A percentile compares a stretch with the other conserved stretches of the same genome.
Evolutionary conservation across 2,888 invertebrate genomes (phyloP).

Genomic region (Lamellibrachia columna): DNA sequence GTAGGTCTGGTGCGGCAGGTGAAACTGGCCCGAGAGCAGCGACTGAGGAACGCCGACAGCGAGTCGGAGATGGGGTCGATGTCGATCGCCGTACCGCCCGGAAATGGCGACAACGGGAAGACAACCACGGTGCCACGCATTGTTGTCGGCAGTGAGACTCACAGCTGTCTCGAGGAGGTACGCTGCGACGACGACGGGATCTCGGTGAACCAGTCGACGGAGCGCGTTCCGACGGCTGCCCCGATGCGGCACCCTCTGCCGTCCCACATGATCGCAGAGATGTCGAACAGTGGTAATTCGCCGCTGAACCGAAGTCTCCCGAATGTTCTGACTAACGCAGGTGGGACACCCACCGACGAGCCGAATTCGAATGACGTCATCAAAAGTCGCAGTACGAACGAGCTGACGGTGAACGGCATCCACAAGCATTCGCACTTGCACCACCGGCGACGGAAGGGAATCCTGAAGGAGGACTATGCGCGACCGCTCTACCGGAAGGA

Average conservation of each 20-base stretch:
- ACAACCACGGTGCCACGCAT: not conserved
- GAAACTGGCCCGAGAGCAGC: constrained; percentile 54
- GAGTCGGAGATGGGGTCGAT: constrained; percentile 55
- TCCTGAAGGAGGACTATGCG: constrained; percentile 54
- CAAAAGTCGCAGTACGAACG: constrained; percentile 18
- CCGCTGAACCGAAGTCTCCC: constrained; percentile 6
- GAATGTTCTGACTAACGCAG: not conserved
- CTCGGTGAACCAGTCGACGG: not conserved
- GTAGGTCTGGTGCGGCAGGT: too few species aligned
- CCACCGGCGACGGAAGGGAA: constrained; percentile 29
- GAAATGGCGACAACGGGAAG: not conserved
- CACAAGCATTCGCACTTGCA: not conserved
- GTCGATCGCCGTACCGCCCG: constrained; percentile 32
- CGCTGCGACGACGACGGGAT: not conserved
- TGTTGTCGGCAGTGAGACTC: not conserved
- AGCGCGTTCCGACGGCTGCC: not conserved
- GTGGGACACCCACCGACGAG: not conserved
- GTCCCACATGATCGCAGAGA: not conserved
- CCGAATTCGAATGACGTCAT: not conserved
- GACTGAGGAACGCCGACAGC: constrained; percentile 53
- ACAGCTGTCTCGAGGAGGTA: not conserved
- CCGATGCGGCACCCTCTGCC: not conserved
- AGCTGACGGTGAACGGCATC: not conserved
- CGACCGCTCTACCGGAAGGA: constrained; percentile 93
- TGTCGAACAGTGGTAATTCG: not conserved